phyloP scores from a whole-genome alignment of 2,113 vertebrate species.

The Callipepla squamata region DNA sequence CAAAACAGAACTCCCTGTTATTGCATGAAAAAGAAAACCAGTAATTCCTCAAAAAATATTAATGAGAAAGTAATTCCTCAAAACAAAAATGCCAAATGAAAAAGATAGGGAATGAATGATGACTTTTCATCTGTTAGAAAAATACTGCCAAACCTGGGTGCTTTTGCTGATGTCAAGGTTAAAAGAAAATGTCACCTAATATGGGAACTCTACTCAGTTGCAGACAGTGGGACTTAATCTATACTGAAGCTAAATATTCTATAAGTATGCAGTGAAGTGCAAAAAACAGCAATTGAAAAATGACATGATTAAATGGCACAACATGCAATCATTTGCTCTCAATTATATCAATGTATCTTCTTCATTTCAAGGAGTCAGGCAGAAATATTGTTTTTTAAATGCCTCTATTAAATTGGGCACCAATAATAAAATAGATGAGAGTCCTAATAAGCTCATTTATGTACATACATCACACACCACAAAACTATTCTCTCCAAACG shows the following conservation, averaged over 20 bases:
- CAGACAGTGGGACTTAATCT: constrained; percentile 75
- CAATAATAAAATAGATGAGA: constrained; percentile 88
- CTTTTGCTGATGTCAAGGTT: constrained; percentile 74
- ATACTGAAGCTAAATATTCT: constrained; percentile 82
- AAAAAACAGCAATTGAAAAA: constrained; percentile 86
- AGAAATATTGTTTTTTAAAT: constrained; percentile 90
- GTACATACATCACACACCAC: constrained; percentile 80
- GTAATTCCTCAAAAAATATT: constrained; percentile 27
- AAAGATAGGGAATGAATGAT: constrained; percentile 63
- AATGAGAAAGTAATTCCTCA: constrained; percentile 32
- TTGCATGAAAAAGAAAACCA: constrained; percentile 1
- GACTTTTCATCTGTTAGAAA: constrained; percentile 63
- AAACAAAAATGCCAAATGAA: constrained; percentile 38
- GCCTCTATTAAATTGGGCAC: constrained; percentile 85
- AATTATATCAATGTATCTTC: constrained; percentile 88
- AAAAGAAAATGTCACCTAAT: constrained; percentile 70
- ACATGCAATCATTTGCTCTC: constrained; percentile 87
- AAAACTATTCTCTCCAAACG: constrained; percentile 78
- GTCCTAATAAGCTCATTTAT: constrained; percentile 85
- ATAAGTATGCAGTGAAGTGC: constrained; percentile 81
- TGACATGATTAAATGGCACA: constrained; percentile 87
- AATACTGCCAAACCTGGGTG: constrained; percentile 48
- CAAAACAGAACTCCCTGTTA: constrained; percentile 14
- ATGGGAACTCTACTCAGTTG: constrained; percentile 59
- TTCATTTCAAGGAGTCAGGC: constrained; percentile 82